Base-by-base conservation (phyloP, 2,797 vertebrate species). In the Rousettus madagascariensis region DNA sequence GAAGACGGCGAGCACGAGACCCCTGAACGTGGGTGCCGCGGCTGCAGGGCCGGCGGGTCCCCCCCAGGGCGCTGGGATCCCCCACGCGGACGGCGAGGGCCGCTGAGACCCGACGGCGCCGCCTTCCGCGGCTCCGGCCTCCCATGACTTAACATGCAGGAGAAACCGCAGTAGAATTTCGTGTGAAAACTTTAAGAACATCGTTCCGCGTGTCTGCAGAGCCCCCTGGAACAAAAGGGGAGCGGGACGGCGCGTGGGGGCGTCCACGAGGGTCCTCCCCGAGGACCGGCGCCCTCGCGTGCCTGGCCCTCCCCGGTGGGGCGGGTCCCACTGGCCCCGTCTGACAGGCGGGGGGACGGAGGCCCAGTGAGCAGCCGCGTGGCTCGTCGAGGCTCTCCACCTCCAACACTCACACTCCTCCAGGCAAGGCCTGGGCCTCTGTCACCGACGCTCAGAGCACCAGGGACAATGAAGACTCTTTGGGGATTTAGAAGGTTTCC, bases 91-190 rank as follows among this genome's bases (percentile, higher is more conserved):
- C 10, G 26, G 30, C 1, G 8, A 63, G 36, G 9, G 13, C 3
- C 55, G 61, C 61, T 85, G 17, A 66, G 11, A 9, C 17, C 26
- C 36, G 22, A 33, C 17, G 19, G 8, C 11, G 20, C 6, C 26
- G 30, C 26, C 66, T 78, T 46, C 49, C 12, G 1, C 3, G 80
- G 33, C 30, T 53, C 80, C 13, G 4, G 12, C 6, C 61, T 71
- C 68, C 55, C n/a, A 8, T 33, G 72, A 95, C 11, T 90, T 68
- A 57, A 89, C 90, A 91, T 80, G 63, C 65, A 11, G 66, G 30
- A 71, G 61, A 90, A 80, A 90, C 43, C 49, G 77, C 15, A 92
- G 68, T 3, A 46, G 57, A 55, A 57, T 46, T 69, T 55, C 61
- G 1, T 87, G 77, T 11, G 43, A 61, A 78, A 63, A n/a, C 19